Conservation (phyloP, 35 echinoderm and acorn worm species). For the Strongylocentrotus purpuratus region DNA sequence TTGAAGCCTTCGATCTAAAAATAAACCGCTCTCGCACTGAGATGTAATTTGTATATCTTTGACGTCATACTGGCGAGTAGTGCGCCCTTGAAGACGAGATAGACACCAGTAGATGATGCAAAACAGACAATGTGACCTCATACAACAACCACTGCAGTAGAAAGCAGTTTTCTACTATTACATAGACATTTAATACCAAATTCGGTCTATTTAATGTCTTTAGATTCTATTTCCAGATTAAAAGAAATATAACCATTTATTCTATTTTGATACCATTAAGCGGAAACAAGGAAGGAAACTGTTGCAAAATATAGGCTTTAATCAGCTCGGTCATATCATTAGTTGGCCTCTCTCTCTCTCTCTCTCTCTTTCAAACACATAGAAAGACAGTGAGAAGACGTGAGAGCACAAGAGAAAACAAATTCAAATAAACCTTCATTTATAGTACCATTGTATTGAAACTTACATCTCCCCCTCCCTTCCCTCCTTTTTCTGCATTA, state of each 20-base stretch:
- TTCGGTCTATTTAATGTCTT: background rate
- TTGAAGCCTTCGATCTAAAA: background rate
- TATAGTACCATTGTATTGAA: too few relatives aligned
- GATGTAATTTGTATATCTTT: conserved; percentile 33
- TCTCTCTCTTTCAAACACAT: too few relatives aligned
- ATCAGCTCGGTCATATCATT: too few relatives aligned
- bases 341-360: too few relatives aligned
- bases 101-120: conserved; percentile 10
- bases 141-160: background rate
- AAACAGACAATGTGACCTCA: background rate
- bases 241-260: background rate
- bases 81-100: conserved; percentile 13
- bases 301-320: background rate
- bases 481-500: too few relatives aligned
- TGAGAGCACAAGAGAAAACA: too few relatives aligned
- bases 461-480: too few relatives aligned
- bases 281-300: background rate
- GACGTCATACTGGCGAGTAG: conserved; percentile 18
- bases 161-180: background rate
- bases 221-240: background rate
- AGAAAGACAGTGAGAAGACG: too few relatives aligned
- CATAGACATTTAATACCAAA: background rate
- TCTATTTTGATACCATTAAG: background rate
- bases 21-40: conserved; percentile 9
- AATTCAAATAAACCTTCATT: too few relatives aligned